Conservation (phyloP, 2,113 vertebrate species). For the Bufo gargarizans region DNA sequence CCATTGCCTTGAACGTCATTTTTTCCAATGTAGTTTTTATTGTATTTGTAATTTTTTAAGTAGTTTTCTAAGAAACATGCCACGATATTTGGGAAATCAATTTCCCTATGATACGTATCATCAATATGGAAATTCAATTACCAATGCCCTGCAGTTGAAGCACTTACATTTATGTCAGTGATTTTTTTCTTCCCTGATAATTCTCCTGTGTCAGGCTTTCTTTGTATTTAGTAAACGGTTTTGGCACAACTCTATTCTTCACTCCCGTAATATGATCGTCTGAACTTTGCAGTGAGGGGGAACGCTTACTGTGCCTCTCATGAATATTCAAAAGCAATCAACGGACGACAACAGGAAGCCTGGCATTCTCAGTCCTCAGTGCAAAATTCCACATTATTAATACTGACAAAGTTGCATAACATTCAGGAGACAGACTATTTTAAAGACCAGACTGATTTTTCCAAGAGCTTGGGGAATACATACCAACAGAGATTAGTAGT, state of each 20-base stretch:
- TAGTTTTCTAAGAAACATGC: not conserved
- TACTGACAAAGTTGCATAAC: slow-evolving; percentile 35
- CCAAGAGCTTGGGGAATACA: not conserved
- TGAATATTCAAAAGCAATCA: slow-evolving; percentile 46
- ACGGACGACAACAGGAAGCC: slow-evolving; percentile 43
- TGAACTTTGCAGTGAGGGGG: slow-evolving; percentile 30
- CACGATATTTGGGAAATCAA: not conserved
- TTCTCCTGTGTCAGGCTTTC: not conserved
- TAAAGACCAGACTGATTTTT: slow-evolving; percentile 9
- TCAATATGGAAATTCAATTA: not conserved
- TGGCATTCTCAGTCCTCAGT: slow-evolving; percentile 27
- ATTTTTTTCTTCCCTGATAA: not conserved
- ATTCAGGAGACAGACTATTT: slow-evolving; percentile 8
- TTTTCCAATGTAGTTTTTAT: not conserved
- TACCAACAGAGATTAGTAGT: not conserved
- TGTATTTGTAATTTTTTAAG: not conserved
- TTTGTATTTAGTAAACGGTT: slow-evolving; percentile 40
- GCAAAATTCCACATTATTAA: slow-evolving; percentile 27
- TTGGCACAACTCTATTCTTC: slow-evolving; percentile 19
- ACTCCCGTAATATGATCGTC: slow-evolving; percentile 38
- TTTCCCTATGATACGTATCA: not conserved
- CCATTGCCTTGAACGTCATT: not conserved
- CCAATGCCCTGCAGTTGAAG: not conserved
- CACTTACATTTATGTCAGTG: not conserved
- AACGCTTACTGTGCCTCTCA: slow-evolving; percentile 29